Evolutionary conservation across 2,797 vertebrate species (phyloP).

Genomic region (Eospalax fontanierii): DNA sequence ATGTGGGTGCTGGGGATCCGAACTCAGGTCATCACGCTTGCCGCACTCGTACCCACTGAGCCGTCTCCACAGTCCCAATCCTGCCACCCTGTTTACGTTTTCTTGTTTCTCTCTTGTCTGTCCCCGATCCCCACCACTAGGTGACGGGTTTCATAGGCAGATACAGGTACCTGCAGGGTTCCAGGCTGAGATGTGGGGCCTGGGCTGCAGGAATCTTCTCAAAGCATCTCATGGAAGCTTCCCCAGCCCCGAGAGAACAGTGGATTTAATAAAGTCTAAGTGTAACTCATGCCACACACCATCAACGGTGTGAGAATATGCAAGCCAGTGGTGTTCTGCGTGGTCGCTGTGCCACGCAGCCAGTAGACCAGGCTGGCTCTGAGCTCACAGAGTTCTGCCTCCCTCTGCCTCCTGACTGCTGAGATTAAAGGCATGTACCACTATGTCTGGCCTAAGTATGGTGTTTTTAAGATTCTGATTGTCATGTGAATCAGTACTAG

Average conservation of each 20-base stretch:
- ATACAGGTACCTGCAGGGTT: not conserved
- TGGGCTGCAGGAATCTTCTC: not conserved
- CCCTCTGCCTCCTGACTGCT: too few relatives aligned
- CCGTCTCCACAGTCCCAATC: not conserved
- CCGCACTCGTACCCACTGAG: not conserved
- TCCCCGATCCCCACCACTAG: not conserved
- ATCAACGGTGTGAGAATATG: not conserved
- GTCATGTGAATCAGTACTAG: too few relatives aligned
- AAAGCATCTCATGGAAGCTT: not conserved
- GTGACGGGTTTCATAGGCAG: not conserved
- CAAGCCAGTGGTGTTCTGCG: not conserved
- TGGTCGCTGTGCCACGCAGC: not conserved
- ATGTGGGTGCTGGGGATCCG: not conserved
- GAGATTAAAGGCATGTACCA: too few relatives aligned
- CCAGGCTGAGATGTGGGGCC: not conserved
- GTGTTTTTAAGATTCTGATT: too few relatives aligned
- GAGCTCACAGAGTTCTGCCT: not conserved
- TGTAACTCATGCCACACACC: fast-evolving
- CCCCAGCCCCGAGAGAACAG: not conserved
- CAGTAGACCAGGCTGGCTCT: not conserved
- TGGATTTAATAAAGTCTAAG: not conserved
- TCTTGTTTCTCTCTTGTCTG: not conserved
- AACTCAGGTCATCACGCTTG: not conserved
- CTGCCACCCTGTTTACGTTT: not conserved
- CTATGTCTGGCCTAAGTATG: too few relatives aligned